Evolutionary conservation across 2,113 vertebrate species (phyloP), one percentile per base, ranked within the genome.

Genomic region (Pseudorectes ferrugineus): DNA sequence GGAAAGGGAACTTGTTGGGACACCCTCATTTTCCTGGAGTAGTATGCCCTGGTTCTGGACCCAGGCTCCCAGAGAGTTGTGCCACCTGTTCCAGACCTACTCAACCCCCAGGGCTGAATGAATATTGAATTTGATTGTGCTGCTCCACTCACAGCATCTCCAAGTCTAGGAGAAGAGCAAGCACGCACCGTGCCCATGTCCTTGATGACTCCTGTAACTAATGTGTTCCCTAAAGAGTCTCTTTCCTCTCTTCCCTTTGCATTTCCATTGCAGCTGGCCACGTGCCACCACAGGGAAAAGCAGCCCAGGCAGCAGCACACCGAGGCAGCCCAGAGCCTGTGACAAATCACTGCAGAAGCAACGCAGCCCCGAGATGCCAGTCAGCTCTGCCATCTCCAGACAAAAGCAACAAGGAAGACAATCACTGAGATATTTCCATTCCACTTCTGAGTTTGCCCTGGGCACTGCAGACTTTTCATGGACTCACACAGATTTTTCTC

Each of bases 261-360:
- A 73, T 89, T 96, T 61, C 61, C 45, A 74, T 25, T 61, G 21
- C 74, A 95, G 61, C 28, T 89, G 73, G 80, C 36, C 73, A 43
- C 29, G 48, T 88, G 61, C 84, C 62, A 33, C 3, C 1, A 16
- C 26, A 74, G 59, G 63, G 62, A 80, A 89, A 85, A 80, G 78
- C 71, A 87, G 68, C 75, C 54, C 42, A 90, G 68, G 59, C 82
- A 83, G 75, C 71, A 67, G 72, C 74, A 63, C 48, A 42, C 20
- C 0, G 7, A 89, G 70, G 66, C 14, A 90, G 67, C 82, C 31
- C 72, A 73, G 77, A 93, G 81, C 71, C 67, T 62, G 63, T 86
- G 72, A 94, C 67, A 92, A 93, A 92, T 93, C 92, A 78, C 49
- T 13, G 38, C 78, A 88, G 75, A 92, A 92, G 38, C 36, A 74